Conservation (phyloP, 2,113 vertebrate species). For the Daphoenositta chrysoptera region DNA sequence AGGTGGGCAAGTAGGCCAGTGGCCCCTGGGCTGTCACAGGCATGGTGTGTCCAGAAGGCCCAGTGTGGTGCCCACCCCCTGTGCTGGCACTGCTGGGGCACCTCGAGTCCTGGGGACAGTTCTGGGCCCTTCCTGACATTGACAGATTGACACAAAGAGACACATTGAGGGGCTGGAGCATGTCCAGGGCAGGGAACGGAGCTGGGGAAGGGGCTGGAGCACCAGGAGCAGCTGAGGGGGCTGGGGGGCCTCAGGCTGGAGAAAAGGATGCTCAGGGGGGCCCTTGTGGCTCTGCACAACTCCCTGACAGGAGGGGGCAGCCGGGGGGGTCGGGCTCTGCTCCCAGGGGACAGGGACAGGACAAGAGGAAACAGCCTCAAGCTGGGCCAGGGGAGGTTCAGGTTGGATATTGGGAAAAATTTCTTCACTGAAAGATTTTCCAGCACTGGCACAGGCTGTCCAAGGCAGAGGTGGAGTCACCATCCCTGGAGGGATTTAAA, state of each 20-base stretch:
- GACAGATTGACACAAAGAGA: too few species aligned
- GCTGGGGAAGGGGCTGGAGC: neutral
- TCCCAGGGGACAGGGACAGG: neutral
- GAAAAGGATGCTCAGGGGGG: neutral
- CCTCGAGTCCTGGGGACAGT: neutral
- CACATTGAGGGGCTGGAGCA: neutral
- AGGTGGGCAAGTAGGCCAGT: neutral
- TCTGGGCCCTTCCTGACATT: neutral
- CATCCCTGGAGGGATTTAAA: neutral
- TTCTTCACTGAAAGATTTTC: neutral
- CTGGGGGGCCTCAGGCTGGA: neutral
- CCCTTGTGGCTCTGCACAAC: neutral
- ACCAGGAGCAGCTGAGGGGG: neutral
- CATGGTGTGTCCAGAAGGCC: neutral
- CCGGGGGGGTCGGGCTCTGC: fast-evolving
- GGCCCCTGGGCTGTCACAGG: neutral
- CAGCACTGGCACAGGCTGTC: neutral
- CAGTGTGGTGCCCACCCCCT: neutral
- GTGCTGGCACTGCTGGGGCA: neutral
- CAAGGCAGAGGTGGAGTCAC: neutral
- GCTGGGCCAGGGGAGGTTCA: fast-evolving
- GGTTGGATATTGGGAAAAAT: neutral
- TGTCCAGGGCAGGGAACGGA: neutral
- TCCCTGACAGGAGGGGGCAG: neutral
- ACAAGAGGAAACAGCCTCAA: neutral